Base-by-base conservation (phyloP, 2,113 vertebrate species). In the Menura novaehollandiae region DNA sequence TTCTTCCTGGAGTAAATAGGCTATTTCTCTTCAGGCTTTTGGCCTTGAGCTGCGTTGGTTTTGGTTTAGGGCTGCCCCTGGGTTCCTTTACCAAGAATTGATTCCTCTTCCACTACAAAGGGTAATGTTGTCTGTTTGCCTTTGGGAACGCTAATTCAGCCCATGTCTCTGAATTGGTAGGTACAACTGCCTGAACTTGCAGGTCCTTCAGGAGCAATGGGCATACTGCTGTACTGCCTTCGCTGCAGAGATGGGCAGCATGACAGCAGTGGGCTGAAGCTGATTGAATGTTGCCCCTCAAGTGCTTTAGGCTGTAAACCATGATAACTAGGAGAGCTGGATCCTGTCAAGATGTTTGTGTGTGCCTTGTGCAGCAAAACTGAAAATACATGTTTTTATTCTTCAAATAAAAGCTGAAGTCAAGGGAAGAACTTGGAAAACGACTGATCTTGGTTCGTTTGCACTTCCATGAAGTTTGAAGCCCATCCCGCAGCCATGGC, bases 1-100 rank as follows among this genome's bases (percentile, higher is more conserved):
- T 71, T 78, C 51, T 69, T 94, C n/a, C 47, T 56, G 44, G 24
- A 77, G 56, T 55, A 93, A 84, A 79, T 35, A 77, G 44, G 53
- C 60, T 92, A 44, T 49, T 93, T 92, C 74, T 60, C 53, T 88
- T 5, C 3, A 73, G 49, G 20, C 71, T 92, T 91, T 73, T 93
- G 68, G 43, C 67, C 39, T 80, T 35, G 59, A 66, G 1, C 71
- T 58, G 60, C 12, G 6, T 71, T 84, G 74, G 23, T 68, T 89
- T 91, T 59, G 26, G 21, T 69, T 89, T 64, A 26, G 43, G 37
- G 18, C 23, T 92, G 53, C 20, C 39, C 17, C 35, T 52, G 43
- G 7, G 18, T 85, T 85, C n/a, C 51, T 75, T 66, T 69, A 41
- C 46, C 18, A 41, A 60, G 79, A 84, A 81, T 37, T n/a, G 30